Evolutionary conservation across 2,113 vertebrate genomes (phyloP), one percentile per base, ranked within the genome.

Genomic region (Ammodytes marinus): DNA sequence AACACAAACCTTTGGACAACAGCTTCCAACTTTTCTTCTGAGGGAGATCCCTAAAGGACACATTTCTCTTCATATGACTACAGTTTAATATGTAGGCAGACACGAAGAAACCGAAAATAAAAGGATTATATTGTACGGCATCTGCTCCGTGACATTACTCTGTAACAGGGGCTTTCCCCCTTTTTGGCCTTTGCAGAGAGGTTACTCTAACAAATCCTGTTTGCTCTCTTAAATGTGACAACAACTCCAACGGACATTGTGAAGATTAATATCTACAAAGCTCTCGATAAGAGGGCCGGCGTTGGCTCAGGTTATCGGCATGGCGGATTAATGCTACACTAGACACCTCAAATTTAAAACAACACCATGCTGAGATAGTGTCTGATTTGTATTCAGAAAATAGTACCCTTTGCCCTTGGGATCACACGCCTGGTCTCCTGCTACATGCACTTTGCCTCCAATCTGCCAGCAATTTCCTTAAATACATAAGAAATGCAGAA

Each of bases 401-500:
- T 37, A 1, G 27, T 27, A 7, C 57, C 69, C 39, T 59, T 8
- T 12, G 68, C 67, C 73, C 15, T 47, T 8, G 58, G 77, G 85
- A 88, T 87, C 87, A 83, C 79, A 54, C 53, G 50, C 67, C 83
- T 81, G 88, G 86, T 88, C 87, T 88, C 79, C 64, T n/a, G 85
- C 74, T 82, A 77, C 68, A 63, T 79, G 70, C 76, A 80, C 75
- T 86, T 89, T 83, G 58, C 69, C 64, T 85, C 69, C 77, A 80
- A 82, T 86, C 83, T 17, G 35, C 57, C 49, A 53, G 81, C 89
- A 85, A 82, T 83, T 91, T 89, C 77, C 74, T 76, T 64, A 86
- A 82, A 87, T 83, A 88, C 27, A 27, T 82, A 87, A 88, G 85
- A 88, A 79, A 88, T 80, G 73, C 77, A 82, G 85, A 88, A 93